Conservation (phyloP, 1,140 invertebrate species). For the Apocrypta bakeri region DNA sequence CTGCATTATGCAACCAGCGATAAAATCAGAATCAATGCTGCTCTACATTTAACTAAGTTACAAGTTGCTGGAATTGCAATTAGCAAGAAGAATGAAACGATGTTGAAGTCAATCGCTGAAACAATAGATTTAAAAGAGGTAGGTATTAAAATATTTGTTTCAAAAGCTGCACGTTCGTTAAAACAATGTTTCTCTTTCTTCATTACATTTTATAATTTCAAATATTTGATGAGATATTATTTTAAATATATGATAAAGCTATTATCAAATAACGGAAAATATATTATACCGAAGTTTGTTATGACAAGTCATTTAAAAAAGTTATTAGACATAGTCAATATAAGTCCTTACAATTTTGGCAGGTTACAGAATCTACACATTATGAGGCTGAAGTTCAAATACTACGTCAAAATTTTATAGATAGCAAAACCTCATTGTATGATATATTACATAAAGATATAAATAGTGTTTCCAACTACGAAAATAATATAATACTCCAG, state of each 20-base stretch:
- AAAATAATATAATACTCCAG: neutral
- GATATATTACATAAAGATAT: neutral
- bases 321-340: neutral
- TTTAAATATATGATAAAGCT: no score
- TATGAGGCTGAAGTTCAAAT: neutral
- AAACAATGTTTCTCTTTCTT: no score
- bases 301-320: neutral
- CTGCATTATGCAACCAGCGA: neutral
- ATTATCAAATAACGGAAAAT: no score
- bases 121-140: neutral
- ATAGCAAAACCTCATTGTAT: neutral
- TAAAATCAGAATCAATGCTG: neutral
- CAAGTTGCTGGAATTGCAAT: neutral
- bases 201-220: no score
- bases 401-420: neutral
- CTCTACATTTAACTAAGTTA: neutral
- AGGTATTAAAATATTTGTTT: neutral
- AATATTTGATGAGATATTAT: no score
- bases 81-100: neutral
- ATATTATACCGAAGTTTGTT: neutral
- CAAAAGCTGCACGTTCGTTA: no score
- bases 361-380: neutral
- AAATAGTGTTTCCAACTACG: neutral
- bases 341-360: neutral
- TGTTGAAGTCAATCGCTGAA: neutral